These are phyloP conservation scores for Panthera leo DNA, from an alignment of 2,113 vertebrate species.

Conservation along the genomic window DNA sequence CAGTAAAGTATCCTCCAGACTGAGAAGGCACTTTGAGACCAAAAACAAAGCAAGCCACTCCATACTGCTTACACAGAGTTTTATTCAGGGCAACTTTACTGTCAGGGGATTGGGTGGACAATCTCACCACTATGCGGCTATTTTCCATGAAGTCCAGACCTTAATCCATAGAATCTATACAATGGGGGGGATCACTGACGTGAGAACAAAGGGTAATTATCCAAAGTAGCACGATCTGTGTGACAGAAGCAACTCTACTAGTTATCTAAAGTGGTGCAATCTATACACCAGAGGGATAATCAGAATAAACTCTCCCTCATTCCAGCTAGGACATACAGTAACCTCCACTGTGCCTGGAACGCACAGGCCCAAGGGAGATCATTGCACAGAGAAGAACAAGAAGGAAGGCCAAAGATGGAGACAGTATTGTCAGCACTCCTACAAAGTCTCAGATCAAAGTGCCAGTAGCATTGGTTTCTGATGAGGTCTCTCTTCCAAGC, in stretches of 20 bases:
- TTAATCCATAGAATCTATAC: not conserved
- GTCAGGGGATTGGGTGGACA: not conserved
- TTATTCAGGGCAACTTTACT: not conserved
- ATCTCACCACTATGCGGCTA: not conserved
- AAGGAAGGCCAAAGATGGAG: not conserved
- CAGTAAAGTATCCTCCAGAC: not conserved
- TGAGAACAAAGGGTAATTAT: not conserved
- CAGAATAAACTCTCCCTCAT: not conserved
- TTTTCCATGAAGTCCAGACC: not conserved
- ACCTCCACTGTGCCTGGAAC: not conserved
- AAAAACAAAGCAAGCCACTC: not conserved
- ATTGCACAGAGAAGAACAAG: not conserved
- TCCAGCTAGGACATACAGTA: not conserved
- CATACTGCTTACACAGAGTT: not conserved
- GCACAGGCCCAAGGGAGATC: not conserved
- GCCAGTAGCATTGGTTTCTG: not conserved
- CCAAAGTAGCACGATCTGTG: not conserved
- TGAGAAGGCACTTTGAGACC: not conserved
- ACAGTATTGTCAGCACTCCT: not conserved
- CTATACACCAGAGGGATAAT: not conserved
- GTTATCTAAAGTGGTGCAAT: not conserved
- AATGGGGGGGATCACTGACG: not conserved
- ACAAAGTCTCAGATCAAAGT: not conserved
- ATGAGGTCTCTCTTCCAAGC: not conserved
- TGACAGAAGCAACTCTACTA: not conserved